Evolutionary conservation across 2,113 vertebrate genomes (phyloP), one percentile per base, ranked within the genome.

Genomic region (Piprites chloris): DNA sequence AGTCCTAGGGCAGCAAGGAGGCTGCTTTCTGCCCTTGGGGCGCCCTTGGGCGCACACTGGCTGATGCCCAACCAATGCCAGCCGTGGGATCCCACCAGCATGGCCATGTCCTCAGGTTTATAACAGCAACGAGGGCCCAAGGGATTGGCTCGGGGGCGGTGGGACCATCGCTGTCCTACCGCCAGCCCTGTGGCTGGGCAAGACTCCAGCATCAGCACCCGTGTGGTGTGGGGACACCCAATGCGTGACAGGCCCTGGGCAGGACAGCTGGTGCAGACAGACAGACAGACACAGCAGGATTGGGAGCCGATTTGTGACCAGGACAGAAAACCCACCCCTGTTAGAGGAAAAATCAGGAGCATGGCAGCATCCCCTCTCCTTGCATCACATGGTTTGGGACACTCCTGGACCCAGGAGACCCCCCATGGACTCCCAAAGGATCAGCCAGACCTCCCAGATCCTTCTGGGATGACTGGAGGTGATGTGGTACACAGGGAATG

Each of bases 311-410:
- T 85, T 68, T 49, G n/a, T 50, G 52, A 75, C 68, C 35, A 33
- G 41, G 77, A 86, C 11, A 55, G 67, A 93, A 85, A 87, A 65
- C 22, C 50, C 41, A 41, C 14, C 56, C 28, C 30, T 55, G 67
- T 71, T 75, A 90, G 6, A 65, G 41, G 30, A 46, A 76, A 87
- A 88, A 85, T 58, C 69, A 77, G 52, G 32, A 88, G 41, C 33
- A 18, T 33, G 44, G 66, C 55, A 55, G 46, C 81, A 93, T 86
- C 61, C 16, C 26, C 22, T 81, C 22, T 14, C 27, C 65, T 22
- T 79, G 85, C 72, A 94, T 92, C 94, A 91, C 91, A 93, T 33
- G 32, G 16, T 55, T 74, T 49, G 71, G 55, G 75, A 32, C 28
- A 3, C 12, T 10, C 33, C 17, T 3, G 14, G 14, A 59, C 24